These are phyloP conservation scores for Paraplagusia blochii DNA, from an alignment of 2,113 vertebrate species.

Conservation along the genomic window DNA sequence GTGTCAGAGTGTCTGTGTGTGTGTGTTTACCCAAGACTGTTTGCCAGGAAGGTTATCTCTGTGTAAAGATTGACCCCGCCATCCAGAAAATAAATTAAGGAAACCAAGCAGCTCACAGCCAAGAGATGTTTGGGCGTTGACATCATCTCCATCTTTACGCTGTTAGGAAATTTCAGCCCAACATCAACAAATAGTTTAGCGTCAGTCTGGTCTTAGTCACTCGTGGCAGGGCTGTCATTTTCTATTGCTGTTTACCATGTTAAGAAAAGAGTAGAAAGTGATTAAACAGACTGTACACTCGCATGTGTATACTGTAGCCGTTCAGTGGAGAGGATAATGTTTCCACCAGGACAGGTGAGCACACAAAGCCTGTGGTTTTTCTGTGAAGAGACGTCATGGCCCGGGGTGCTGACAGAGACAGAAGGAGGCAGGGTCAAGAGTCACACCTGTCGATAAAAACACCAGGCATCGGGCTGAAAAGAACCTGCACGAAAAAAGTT, in stretches of 20 bases:
- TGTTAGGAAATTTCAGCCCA: constrained; percentile 38
- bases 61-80: constrained; percentile 54
- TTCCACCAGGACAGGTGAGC: constrained; percentile 61
- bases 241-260: neutral
- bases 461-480: constrained; percentile 21
- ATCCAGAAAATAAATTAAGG: constrained; percentile 60
- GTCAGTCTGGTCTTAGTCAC: constrained; percentile 40
- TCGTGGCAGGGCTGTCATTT: constrained; percentile 8
- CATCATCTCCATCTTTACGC: constrained; percentile 45
- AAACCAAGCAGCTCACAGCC: constrained; percentile 52
- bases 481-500: constrained; percentile 3
- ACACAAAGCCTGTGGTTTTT: constrained; percentile 57
- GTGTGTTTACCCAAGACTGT: constrained; percentile 34
- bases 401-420: constrained; percentile 62
- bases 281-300: neutral
- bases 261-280: constrained; percentile 8
- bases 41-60: constrained; percentile 65
- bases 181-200: constrained; percentile 45
- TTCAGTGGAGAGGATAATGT: constrained; percentile 43
- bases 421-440: constrained; percentile 57
- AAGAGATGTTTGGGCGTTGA: constrained; percentile 61
- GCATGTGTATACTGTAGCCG: constrained; percentile 4
- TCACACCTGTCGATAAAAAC: constrained; percentile 68
- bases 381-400: constrained; percentile 47
- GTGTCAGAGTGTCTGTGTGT: constrained; percentile 21